Evolutionary conservation across 2,888 invertebrate genomes (phyloP).

Genomic region (Hyalella azteca): DNA sequence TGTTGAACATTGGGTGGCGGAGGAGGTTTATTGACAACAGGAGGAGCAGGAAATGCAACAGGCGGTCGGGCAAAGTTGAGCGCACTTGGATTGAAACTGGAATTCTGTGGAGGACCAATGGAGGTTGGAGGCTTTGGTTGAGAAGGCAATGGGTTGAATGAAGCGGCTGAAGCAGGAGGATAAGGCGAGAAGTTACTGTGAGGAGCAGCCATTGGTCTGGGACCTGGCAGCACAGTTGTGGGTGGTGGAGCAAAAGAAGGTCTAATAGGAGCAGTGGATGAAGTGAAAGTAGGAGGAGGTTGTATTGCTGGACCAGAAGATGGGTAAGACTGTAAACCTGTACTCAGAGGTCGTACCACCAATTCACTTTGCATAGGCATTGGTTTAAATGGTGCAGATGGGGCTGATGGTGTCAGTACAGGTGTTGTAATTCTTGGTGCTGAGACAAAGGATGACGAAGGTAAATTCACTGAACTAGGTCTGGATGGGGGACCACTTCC

Average conservation of each 20-base stretch:
- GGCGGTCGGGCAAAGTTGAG: neutral
- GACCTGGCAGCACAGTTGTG: neutral
- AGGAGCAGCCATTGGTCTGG: neutral
- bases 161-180: neutral
- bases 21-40: neutral
- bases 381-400: neutral
- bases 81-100: neutral
- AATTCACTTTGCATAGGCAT: neutral
- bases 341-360: neutral
- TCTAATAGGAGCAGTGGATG: neutral
- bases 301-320: neutral
- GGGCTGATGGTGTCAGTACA: neutral
- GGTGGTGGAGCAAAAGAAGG: neutral
- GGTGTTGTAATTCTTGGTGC: no score
- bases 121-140: neutral
- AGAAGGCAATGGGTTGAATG: no score
- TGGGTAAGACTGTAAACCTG: neutral
- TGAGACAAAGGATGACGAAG: neutral
- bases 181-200: neutral
- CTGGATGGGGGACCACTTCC: neutral
- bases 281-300: neutral
- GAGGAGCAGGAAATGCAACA: neutral
- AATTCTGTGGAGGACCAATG: neutral
- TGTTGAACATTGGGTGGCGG: constrained; percentile 17
- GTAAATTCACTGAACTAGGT: neutral